Percentiles rank a stretch among this genome's conserved stretches.
phyloP scores from a whole-genome alignment of 2,888 invertebrate species.

The Onthophagus sagittarius region DNA sequence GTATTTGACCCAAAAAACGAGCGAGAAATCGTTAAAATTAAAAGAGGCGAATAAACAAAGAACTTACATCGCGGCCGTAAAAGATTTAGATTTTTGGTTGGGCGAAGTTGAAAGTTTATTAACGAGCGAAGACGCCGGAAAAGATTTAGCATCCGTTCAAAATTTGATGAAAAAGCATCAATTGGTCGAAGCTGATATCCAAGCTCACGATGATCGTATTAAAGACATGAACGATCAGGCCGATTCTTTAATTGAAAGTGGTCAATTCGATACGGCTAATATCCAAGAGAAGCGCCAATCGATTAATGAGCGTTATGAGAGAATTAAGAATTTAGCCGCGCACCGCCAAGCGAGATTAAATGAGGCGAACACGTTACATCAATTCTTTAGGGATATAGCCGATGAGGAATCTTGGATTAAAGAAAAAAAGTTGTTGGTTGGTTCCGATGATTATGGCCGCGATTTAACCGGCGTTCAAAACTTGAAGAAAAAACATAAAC shows the following conservation, averaged over 20 bases:
- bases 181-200: conserved; percentile 95
- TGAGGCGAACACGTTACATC: conserved; percentile 96
- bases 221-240: conserved; percentile 95
- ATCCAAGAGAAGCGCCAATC: conserved; percentile 92
- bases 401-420: conserved; percentile 99
- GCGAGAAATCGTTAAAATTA: conserved; percentile 95
- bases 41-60: conserved; percentile 99
- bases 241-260: conserved; percentile 91
- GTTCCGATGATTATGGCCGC: conserved; percentile 97
- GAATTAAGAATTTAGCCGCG: conserved; percentile 87
- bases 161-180: conserved; percentile 99
- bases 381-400: conserved; percentile 98
- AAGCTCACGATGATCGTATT: conserved; percentile 93
- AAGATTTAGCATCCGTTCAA: conserved; percentile 96
- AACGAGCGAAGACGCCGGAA: conserved; percentile 95
- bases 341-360: conserved; percentile 88
- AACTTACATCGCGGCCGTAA: conserved; percentile 98
- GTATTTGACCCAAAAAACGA: conserved; percentile 94
- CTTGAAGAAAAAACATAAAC: conserved; percentile 96
- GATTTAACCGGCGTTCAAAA: conserved; percentile 98
- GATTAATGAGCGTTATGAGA: conserved; percentile 95
- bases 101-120: conserved; percentile 96
- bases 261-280: conserved; percentile 95
- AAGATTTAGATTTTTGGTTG: conserved; percentile 99
- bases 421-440: conserved; percentile 95